phyloP scores from a whole-genome alignment of 2,113 vertebrate genomes.

The Furnarius figulus region DNA sequence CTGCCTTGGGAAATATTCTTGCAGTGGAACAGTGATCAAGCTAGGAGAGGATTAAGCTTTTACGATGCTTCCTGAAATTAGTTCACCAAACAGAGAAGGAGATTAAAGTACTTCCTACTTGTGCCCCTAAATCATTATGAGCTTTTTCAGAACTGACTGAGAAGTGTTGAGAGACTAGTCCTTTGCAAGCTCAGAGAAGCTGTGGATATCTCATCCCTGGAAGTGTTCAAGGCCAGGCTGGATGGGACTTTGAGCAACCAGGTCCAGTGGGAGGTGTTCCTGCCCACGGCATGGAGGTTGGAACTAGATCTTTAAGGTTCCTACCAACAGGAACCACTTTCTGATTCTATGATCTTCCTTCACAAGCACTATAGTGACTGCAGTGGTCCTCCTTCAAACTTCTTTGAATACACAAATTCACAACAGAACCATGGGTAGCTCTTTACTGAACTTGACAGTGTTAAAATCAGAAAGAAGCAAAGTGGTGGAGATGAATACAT shows the following conservation, averaged over 20 bases:
- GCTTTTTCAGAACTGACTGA: background rate
- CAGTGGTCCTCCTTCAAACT: background rate
- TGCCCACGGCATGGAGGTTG: background rate
- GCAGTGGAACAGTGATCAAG: background rate
- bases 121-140: background rate
- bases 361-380: background rate
- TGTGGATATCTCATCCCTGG: background rate
- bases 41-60: background rate
- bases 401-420: background rate
- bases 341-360: background rate
- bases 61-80: background rate
- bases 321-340: background rate
- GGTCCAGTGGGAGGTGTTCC: background rate
- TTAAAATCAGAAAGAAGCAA: background rate
- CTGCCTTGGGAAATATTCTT: background rate
- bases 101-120: background rate
- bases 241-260: background rate
- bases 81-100: background rate
- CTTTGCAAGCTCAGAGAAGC: background rate
- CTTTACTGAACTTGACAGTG: background rate
- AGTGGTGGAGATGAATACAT: background rate
- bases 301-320: background rate
- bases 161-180: background rate
- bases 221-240: background rate
- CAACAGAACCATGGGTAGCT: background rate